phyloP scores from a whole-genome alignment of 2,888 invertebrate genomes.

The Cataglyphis livida region DNA sequence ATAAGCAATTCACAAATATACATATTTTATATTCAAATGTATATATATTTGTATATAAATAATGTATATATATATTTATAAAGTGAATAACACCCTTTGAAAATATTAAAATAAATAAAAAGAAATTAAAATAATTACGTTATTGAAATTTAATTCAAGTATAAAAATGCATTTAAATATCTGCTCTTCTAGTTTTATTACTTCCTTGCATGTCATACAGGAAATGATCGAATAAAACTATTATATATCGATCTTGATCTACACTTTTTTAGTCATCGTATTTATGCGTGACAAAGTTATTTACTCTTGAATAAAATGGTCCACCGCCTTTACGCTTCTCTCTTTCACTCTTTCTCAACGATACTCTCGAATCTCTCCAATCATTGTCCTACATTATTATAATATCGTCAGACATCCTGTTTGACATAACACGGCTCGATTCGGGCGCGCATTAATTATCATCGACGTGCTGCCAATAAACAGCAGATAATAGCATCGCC shows the following conservation, averaged over 20 bases:
- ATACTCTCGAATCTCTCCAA: slow-evolving; percentile 60
- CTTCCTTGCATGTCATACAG: background rate
- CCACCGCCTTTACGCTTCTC: slow-evolving; percentile 55
- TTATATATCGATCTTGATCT: background rate
- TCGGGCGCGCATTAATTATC: slow-evolving; percentile 64
- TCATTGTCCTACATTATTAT: slow-evolving; percentile 67
- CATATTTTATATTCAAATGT: background rate
- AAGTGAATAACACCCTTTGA: background rate
- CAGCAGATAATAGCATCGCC: slow-evolving; percentile 63
- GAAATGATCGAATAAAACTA: background rate
- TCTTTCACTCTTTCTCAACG: slow-evolving; percentile 12
- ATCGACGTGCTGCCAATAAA: slow-evolving; percentile 58
- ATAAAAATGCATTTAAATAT: background rate
- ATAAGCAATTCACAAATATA: background rate
- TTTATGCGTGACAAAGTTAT: slow-evolving; percentile 9
- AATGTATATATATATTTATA: background rate
- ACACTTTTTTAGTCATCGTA: slow-evolving; percentile 3
- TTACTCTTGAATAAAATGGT: slow-evolving; percentile 42
- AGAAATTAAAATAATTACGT: background rate
- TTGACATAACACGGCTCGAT: slow-evolving; percentile 61
- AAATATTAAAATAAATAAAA: background rate
- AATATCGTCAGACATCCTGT: slow-evolving; percentile 62
- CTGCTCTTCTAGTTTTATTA: background rate
- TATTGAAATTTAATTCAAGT: background rate
- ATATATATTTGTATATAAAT: background rate